A percentile compares a stretch with the other conserved stretches of the same genome.
These are phyloP conservation scores for Heliconius cydno DNA, from an alignment of 2,888 invertebrate genomes.

Conservation along the genomic window DNA sequence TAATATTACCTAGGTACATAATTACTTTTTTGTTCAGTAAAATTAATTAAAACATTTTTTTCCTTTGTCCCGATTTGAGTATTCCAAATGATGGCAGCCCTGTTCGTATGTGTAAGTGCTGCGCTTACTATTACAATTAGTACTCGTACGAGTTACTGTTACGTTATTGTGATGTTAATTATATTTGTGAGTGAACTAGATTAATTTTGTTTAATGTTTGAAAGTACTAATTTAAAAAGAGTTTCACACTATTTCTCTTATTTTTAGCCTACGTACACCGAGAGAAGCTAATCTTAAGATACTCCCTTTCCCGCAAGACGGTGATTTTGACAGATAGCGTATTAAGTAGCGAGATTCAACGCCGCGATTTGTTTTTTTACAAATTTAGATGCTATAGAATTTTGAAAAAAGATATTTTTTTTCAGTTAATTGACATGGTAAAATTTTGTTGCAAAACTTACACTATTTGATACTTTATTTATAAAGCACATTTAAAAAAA, in stretches of 20 bases:
- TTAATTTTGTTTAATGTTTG: constrained; percentile 11
- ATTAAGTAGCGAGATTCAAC: not conserved
- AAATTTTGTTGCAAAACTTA: not conserved
- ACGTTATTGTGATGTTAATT: constrained; percentile 11
- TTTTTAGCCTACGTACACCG: not conserved
- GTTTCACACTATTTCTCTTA: not conserved
- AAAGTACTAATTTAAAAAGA: not conserved
- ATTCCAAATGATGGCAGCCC: not conserved
- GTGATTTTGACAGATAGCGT: not conserved
- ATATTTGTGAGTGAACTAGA: constrained; percentile 27
- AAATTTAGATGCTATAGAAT: not conserved
- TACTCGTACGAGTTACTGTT: constrained; percentile 40
- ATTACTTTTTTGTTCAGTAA: not conserved
- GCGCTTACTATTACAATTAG: constrained; percentile 40
- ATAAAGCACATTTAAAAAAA: not conserved
- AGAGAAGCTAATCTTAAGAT: not conserved
- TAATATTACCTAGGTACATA: no score
- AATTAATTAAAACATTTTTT: not conserved
- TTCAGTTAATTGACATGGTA: not conserved
- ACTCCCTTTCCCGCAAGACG: not conserved
- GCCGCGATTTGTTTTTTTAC: not conserved
- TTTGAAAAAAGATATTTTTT: not conserved
- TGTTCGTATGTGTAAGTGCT: constrained; percentile 18
- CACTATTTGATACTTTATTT: not conserved
- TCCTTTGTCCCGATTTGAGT: not conserved